Evolutionary conservation across 2,888 invertebrate genomes (phyloP).

Genomic region (Meandrusa payeni): DNA sequence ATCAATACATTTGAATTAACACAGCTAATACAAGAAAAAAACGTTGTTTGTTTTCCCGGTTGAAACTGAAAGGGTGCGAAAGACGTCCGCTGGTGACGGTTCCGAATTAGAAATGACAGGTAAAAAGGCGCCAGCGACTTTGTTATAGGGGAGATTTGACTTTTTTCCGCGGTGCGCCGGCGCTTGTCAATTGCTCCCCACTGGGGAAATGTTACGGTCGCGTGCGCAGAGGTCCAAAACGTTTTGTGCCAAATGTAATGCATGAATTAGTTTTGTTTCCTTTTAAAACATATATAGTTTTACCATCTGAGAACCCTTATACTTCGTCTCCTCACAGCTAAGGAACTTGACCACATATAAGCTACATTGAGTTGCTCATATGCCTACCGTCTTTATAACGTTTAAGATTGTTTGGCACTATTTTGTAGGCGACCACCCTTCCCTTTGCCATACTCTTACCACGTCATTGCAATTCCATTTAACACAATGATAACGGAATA

Average conservation of each 20-base stretch:
- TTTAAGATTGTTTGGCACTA: no score
- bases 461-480: no score
- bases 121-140: slow-evolving; percentile 58
- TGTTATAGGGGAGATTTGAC: slow-evolving; percentile 66
- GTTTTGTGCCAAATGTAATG: slow-evolving; percentile 35
- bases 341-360: no score
- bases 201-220: slow-evolving; percentile 58
- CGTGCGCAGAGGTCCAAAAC: slow-evolving; percentile 42
- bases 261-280: slow-evolving; percentile 1
- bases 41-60: not conserved
- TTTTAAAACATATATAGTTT: no score
- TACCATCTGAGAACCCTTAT: no score
- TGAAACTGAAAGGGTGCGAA: slow-evolving; percentile 22
- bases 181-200: slow-evolving; percentile 62
- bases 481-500: no score
- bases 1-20: slow-evolving; percentile 2
- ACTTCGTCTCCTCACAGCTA: no score
- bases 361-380: no score
- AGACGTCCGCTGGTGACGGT: slow-evolving; percentile 51
- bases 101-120: slow-evolving; percentile 68
- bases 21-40: no score
- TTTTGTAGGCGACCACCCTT: no score
- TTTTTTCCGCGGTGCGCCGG: slow-evolving; percentile 67
- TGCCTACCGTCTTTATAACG: no score
- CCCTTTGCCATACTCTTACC: no score